phyloP scores from a whole-genome alignment of 2,797 vertebrate species.

The Chelmon rostratus region DNA sequence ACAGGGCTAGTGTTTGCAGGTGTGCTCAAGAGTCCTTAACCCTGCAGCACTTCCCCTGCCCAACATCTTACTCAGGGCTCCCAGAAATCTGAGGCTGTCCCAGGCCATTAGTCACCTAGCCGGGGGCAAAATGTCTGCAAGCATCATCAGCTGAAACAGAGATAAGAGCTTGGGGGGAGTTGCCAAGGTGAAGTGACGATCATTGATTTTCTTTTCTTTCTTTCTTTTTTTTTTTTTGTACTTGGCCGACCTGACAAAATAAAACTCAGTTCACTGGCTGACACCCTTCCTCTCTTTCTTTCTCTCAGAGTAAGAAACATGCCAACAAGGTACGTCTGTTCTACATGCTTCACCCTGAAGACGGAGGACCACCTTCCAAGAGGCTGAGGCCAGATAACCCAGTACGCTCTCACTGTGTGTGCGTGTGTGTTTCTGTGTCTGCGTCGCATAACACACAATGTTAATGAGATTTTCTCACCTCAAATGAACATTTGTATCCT shows the following conservation, averaged over 20 bases:
- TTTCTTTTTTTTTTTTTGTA: constrained; percentile 13
- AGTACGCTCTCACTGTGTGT: constrained; percentile 66
- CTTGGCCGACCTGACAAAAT: constrained; percentile 44
- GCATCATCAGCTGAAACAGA: constrained; percentile 56
- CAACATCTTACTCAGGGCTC: constrained; percentile 38
- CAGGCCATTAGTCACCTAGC: constrained; percentile 52
- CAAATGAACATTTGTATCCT: neutral
- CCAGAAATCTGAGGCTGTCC: constrained; percentile 40
- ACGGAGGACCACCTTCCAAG: constrained; percentile 94
- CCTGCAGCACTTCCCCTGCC: neutral
- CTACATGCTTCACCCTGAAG: constrained; percentile 95
- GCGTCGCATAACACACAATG: neutral
- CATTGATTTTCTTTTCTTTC: constrained; percentile 47
- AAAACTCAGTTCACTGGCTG: constrained; percentile 35
- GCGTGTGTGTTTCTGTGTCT: constrained; percentile 32
- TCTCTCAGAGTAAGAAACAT: constrained; percentile 92
- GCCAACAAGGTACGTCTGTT: constrained; percentile 95
- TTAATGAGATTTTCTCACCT: neutral
- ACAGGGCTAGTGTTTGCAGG: neutral
- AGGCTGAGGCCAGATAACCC: constrained; percentile 89
- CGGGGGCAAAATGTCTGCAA: constrained; percentile 49
- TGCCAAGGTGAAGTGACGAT: constrained; percentile 51
- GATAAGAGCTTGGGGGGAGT: constrained; percentile 45
- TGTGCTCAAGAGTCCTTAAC: constrained; percentile 12
- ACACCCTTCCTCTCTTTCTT: constrained; percentile 18